Base-by-base conservation (phyloP, 2,888 invertebrate species). In the Deilephila elpenor region DNA sequence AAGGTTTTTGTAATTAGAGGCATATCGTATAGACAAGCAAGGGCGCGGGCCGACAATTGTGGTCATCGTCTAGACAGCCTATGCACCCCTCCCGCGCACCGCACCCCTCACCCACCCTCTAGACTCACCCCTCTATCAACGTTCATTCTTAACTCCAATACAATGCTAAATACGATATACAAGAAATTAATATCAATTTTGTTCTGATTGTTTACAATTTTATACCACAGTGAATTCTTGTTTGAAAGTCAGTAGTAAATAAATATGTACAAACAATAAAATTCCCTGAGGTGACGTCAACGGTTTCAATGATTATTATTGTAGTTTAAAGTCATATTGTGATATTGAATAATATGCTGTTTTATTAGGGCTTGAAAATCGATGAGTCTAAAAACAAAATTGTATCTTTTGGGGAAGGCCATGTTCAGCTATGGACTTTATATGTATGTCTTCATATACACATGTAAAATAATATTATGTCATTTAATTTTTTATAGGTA, bases 21-120 rank as follows among this genome's bases (percentile, higher is more conserved):
- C 67, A 44, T 67, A 67, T 25, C 14, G 51, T 67, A 20, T 64
- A 64, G 6, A n/a, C 62, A 37, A 62, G 51, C 25, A 51, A 67
- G 67, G 67, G 67, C 44, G 51, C 25, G 67, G 51, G 67, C 25
- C 51, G 53, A 53, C 51, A 72, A n/a, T 62, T 60, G 70, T 73
- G 53, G 53, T 61, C 70, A 61, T 51, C 32, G 89, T 90, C 90
- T 90, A 90, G 90, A 90, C 89, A 81, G 83, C 84, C 85, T 84
- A 81, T 78, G 80, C 78, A 76, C 80, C 78, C 78, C 74, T 75
- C 71, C 76, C 78, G 71, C 77, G 74, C 78, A 73, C 77, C 74
- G 74, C 60, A 71, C 75, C 59, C 72, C 74, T 75, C 20, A 64
- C 74, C 77, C 73, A 53, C 74, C 59, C 61, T 60, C 19, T 32